Evolutionary conservation across 2,113 vertebrate species (phyloP).

Genomic region (Apaloderma vittatum): DNA sequence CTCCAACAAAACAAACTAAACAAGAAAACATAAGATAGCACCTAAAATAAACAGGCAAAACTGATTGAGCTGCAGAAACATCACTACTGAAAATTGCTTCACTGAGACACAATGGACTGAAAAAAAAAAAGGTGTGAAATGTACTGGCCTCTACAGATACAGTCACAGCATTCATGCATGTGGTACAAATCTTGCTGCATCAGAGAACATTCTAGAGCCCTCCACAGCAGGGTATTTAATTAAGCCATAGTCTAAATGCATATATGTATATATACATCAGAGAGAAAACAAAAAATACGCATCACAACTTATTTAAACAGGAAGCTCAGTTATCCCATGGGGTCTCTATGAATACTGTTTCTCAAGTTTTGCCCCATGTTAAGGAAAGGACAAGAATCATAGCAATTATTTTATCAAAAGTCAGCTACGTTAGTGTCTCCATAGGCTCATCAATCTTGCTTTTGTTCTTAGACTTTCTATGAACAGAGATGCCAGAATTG

Average conservation of each 20-base stretch:
- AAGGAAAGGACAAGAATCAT: background rate
- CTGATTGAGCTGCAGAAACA: background rate
- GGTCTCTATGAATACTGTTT: background rate
- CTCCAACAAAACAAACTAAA: constrained; percentile 1
- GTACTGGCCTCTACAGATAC: background rate
- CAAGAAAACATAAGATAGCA: background rate
- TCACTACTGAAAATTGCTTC: background rate
- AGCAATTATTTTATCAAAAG: background rate
- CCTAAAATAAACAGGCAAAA: background rate
- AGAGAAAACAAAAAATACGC: background rate
- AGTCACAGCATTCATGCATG: background rate
- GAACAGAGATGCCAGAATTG: background rate
- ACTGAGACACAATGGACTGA: background rate
- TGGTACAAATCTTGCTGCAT: background rate
- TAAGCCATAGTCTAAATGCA: background rate
- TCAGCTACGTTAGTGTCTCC: background rate
- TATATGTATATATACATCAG: background rate
- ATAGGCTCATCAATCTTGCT: background rate
- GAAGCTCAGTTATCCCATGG: background rate
- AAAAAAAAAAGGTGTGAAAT: background rate
- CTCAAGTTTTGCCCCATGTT: background rate
- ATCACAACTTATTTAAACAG: background rate
- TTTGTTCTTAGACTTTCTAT: background rate
- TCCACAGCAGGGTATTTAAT: background rate
- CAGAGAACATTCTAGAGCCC: background rate